These are phyloP conservation scores for Naja naja DNA, from an alignment of 2,113 vertebrate genomes.

Conservation along the genomic window DNA sequence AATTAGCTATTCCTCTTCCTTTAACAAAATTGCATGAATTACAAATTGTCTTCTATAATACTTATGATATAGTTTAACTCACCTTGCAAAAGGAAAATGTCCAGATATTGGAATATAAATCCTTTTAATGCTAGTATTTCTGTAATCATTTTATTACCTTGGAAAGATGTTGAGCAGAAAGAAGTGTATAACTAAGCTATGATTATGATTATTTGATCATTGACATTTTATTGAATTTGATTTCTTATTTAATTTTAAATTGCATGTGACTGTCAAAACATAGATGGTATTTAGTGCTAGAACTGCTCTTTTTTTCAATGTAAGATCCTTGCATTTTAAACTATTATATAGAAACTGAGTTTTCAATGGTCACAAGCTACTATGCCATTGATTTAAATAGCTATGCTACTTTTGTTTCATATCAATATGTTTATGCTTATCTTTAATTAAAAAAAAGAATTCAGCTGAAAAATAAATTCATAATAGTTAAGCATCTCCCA, in stretches of 20 bases:
- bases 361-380: background rate
- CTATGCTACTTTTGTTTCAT: background rate
- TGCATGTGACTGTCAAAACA: background rate
- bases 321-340: background rate
- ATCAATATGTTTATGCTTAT: background rate
- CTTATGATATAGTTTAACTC: background rate
- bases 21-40: background rate
- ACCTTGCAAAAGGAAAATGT: background rate
- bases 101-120: background rate
- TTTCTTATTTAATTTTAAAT: background rate
- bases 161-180: background rate
- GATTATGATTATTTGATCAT: background rate
- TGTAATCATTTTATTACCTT: background rate
- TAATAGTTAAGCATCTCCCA: background rate
- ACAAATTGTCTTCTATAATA: background rate
- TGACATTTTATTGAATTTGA: background rate
- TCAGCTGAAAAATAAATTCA: background rate
- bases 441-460: background rate
- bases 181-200: background rate
- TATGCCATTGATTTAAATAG: background rate
- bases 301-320: background rate
- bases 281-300: background rate
- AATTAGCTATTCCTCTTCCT: background rate
- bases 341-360: background rate
- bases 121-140: background rate